These are phyloP conservation scores for Ceyx melanurus DNA, from an alignment of 2,113 vertebrate species.

Conservation along the genomic window DNA sequence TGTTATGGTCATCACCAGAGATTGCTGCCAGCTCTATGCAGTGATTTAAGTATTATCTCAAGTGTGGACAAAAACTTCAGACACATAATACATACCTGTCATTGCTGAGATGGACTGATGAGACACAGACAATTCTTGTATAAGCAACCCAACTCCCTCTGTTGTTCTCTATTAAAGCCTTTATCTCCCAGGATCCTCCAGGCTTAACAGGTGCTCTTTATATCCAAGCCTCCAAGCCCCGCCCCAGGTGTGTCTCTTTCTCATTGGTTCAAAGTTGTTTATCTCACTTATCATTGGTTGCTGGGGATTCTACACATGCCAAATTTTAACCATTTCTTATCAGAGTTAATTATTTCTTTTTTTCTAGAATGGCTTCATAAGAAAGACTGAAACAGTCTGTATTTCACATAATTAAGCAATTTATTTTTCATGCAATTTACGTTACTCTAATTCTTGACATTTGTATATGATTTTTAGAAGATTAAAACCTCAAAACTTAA, in stretches of 20 bases:
- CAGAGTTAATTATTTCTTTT: neutral
- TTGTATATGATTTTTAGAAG: neutral
- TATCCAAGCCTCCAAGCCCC: too few species aligned
- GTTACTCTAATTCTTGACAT: neutral
- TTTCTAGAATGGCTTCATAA: neutral
- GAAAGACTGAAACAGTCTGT: neutral
- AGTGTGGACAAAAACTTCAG: neutral
- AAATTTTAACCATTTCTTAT: neutral
- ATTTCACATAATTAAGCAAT: neutral
- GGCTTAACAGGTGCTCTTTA: too few species aligned
- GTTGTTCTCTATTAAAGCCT: too few species aligned
- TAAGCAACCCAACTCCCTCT: too few species aligned
- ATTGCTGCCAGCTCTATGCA: neutral
- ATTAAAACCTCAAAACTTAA: neutral
- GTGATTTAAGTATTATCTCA: neutral
- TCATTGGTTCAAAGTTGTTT: too few species aligned
- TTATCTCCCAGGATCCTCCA: too few species aligned
- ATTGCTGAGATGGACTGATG: too few species aligned
- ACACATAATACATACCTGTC: neutral
- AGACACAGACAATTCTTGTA: too few species aligned
- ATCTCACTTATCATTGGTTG: too few species aligned
- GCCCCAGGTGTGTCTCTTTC: too few species aligned
- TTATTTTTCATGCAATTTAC: neutral
- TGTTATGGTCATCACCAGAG: neutral
- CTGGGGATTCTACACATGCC: neutral